A percentile compares a stretch with the other conserved stretches of the same genome.
These are phyloP conservation scores for Rhea pennata DNA, from an alignment of 2,113 vertebrate genomes.

Conservation along the genomic window DNA sequence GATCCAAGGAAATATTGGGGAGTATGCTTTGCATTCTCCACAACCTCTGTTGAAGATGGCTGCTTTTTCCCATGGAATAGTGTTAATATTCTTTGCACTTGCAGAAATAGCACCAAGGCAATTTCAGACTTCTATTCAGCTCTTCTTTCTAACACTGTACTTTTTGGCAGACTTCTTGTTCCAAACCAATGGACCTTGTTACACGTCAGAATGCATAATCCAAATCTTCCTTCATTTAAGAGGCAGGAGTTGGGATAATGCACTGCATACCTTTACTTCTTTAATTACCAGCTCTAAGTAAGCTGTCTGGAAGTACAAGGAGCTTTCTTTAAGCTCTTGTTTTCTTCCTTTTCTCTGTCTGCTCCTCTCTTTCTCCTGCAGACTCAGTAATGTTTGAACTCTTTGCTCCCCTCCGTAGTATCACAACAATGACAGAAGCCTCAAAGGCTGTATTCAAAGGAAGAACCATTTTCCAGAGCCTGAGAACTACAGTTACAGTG, in stretches of 20 bases:
- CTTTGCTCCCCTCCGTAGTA: background rate
- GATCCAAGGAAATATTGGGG: background rate
- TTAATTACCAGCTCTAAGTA: background rate
- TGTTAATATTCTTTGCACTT: conserved; percentile 15
- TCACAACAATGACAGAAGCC: background rate
- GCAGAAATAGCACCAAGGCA: background rate
- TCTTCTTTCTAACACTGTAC: background rate
- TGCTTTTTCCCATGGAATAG: background rate
- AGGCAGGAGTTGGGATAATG: background rate
- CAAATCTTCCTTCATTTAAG: background rate
- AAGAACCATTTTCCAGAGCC: background rate
- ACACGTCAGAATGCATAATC: conserved; percentile 24
- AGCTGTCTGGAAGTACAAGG: background rate
- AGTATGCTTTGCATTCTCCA: background rate
- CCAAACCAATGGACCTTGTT: conserved; percentile 65
- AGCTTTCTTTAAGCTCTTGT: background rate
- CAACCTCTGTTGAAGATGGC: background rate
- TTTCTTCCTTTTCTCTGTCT: background rate
- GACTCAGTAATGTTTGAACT: background rate
- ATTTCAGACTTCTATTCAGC: background rate
- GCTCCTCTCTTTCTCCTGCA: background rate
- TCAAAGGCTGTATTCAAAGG: background rate
- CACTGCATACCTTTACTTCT: background rate
- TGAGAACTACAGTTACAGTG: fast-evolving
- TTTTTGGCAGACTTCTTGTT: conserved; percentile 63